phyloP scores from a whole-genome alignment of 2,113 vertebrate genomes.

The Atherinomorus stipes region DNA sequence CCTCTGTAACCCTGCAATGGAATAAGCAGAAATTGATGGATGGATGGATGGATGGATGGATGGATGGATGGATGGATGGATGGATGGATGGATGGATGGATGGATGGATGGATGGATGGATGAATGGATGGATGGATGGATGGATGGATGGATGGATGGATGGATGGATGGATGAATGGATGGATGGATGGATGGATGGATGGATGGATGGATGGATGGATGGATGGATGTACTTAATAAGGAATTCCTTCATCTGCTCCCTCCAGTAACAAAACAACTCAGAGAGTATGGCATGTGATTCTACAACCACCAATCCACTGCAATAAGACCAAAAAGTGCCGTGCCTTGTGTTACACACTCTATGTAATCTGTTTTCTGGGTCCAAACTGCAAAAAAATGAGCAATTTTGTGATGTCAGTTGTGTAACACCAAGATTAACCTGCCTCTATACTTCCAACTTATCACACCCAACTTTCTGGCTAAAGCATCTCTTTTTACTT shows the following conservation, averaged over 20 bases:
- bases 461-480: constrained; percentile 3
- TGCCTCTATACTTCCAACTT: constrained; percentile 2
- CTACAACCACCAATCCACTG: neutral
- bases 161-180: too few species aligned
- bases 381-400: neutral
- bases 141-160: too few species aligned
- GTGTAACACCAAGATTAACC: neutral
- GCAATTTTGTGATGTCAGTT: neutral
- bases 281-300: neutral
- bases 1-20: too few species aligned
- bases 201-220: too few species aligned
- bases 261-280: neutral
- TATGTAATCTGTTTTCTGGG: neutral
- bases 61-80: too few species aligned
- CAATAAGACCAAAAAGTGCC: neutral
- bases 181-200: too few species aligned
- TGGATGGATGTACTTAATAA: too few species aligned
- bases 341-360: neutral
- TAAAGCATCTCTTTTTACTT: neutral
- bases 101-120: too few species aligned
- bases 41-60: too few species aligned
- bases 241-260: neutral
- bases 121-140: too few species aligned
- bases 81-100: too few species aligned
- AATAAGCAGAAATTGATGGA: too few species aligned